phyloP scores from a whole-genome alignment of 2,113 vertebrate genomes.

The Prochilodus magdalenae region DNA sequence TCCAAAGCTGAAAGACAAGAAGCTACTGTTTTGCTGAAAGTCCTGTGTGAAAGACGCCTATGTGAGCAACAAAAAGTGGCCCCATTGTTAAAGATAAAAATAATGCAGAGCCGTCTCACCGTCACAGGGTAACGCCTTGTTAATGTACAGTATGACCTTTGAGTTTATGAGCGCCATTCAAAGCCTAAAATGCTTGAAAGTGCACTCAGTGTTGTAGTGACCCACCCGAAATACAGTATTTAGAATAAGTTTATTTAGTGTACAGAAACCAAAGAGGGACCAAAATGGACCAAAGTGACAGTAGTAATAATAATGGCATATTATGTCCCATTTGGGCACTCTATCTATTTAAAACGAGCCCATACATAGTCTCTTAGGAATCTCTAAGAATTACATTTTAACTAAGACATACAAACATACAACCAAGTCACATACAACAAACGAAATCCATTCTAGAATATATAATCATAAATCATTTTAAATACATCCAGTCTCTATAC shows the following conservation, averaged over 20 bases:
- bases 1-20: background rate
- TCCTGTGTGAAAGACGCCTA: no score
- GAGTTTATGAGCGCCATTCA: no score
- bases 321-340: background rate
- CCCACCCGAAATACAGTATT: no score
- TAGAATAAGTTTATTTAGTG: background rate
- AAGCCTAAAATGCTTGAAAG: no score
- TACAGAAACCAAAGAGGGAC: background rate
- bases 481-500: background rate
- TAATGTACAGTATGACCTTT: no score
- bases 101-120: no score
- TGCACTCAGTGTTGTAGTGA: background rate
- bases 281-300: background rate
- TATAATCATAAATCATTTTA: background rate
- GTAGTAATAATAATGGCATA: background rate
- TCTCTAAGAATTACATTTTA: background rate
- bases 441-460: background rate
- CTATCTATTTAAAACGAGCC: background rate
- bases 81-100: no score
- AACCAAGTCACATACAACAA: background rate
- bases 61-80: background rate
- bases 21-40: background rate
- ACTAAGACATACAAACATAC: background rate
- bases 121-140: no score
- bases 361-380: background rate